phyloP scores from a whole-genome alignment of 2,797 vertebrate genomes.

The Clamator glandarius region DNA sequence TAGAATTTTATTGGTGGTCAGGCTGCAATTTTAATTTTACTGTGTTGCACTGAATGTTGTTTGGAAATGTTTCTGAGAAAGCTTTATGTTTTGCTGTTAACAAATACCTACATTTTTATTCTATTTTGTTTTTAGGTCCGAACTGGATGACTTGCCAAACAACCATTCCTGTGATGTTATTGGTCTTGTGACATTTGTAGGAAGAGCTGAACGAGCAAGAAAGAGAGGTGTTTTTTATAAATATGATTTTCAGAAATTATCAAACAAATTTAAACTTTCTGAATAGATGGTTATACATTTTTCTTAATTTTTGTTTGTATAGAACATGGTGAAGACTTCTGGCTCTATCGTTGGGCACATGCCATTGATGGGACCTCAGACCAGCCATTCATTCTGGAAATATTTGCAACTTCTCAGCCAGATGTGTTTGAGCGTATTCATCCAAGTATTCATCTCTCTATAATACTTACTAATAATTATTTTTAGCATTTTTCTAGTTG shows the following conservation, averaged over 20 bases:
- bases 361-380: constrained; percentile 87
- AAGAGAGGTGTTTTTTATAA: constrained; percentile 78
- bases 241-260: neutral
- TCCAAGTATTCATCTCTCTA: constrained; percentile 77
- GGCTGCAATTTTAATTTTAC: neutral
- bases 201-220: constrained; percentile 87
- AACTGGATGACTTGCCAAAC: constrained; percentile 79
- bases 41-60: neutral
- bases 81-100: neutral
- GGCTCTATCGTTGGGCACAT: constrained; percentile 92
- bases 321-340: constrained; percentile 88
- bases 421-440: constrained; percentile 88
- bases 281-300: neutral
- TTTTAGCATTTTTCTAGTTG: neutral
- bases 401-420: constrained; percentile 93
- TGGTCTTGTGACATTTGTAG: constrained; percentile 90
- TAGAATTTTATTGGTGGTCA: neutral
- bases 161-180: constrained; percentile 88
- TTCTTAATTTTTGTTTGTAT: constrained; percentile 39
- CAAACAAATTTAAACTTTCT: neutral
- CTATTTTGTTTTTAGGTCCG: constrained; percentile 68
- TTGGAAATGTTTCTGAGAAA: neutral
- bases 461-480: neutral
- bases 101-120: neutral
- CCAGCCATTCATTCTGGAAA: constrained; percentile 88